Evolutionary conservation across 2,797 vertebrate species (phyloP).

Genomic region (Erethizon dorsatum): DNA sequence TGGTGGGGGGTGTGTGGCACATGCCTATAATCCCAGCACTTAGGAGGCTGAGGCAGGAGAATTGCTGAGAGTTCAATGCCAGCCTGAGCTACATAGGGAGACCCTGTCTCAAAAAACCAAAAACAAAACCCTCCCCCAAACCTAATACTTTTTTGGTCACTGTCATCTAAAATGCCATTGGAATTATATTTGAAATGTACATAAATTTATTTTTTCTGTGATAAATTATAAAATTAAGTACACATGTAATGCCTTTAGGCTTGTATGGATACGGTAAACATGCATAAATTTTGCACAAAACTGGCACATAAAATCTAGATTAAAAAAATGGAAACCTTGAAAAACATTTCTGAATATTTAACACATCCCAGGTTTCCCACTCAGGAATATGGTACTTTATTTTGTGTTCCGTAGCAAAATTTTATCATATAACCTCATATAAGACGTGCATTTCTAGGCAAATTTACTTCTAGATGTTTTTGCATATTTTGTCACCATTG

Average conservation of each 20-base stretch:
- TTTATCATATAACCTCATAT: not conserved
- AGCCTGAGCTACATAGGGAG: not conserved
- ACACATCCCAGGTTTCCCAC: not conserved
- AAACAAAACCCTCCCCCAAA: not conserved
- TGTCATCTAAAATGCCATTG: conserved; percentile 27
- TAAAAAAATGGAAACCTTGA: not conserved
- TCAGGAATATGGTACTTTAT: not conserved
- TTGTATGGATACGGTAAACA: not conserved
- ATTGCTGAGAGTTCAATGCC: not conserved
- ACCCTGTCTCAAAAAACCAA: not conserved
- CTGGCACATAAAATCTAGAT: not conserved
- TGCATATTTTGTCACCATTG: conserved; percentile 51
- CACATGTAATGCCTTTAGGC: not conserved
- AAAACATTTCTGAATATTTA: conserved; percentile 32
- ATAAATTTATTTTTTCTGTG: not conserved
- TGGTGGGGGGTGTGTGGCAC: not conserved
- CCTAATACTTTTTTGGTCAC: not conserved
- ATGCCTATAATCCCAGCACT: not conserved
- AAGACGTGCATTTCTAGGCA: not conserved
- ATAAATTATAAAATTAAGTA: not conserved
- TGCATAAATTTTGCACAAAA: not conserved
- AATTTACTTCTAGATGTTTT: conserved; percentile 49
- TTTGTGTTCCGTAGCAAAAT: conserved; percentile 21
- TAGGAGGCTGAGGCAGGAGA: not conserved
- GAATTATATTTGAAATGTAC: conserved; percentile 41